A percentile compares a stretch with the other conserved stretches of the same genome.
These are phyloP conservation scores for Lamellibrachia columna DNA, from an alignment of 2,888 invertebrate genomes.

Conservation along the genomic window DNA sequence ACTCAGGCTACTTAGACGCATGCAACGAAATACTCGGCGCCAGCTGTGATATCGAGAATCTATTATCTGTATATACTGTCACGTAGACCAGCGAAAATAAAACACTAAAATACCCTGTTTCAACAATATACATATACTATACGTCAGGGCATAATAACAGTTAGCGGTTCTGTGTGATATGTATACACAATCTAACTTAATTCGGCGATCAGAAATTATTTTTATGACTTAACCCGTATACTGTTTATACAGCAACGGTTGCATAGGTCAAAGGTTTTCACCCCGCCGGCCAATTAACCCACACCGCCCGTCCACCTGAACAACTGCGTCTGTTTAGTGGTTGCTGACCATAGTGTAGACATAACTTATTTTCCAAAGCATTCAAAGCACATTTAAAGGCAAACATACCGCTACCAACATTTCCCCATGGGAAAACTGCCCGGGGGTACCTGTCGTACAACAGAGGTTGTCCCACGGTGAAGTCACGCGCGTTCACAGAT, in stretches of 20 bases:
- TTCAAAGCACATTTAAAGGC: background rate
- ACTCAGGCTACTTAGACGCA: background rate
- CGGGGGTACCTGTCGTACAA: background rate
- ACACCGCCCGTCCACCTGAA: too few relatives aligned
- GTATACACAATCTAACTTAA: background rate
- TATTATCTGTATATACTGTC: background rate
- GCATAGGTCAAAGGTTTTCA: too few relatives aligned
- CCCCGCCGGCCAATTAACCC: too few relatives aligned
- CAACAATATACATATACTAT: background rate
- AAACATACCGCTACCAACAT: background rate
- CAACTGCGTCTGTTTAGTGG: too few relatives aligned
- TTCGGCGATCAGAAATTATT: too few relatives aligned
- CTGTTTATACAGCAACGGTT: too few relatives aligned
- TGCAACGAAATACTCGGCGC: background rate
- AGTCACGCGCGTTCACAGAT: background rate
- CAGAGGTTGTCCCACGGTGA: background rate
- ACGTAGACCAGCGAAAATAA: background rate
- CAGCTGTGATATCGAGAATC: background rate
- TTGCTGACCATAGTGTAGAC: too few relatives aligned
- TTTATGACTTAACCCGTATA: too few relatives aligned
- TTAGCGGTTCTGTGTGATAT: background rate
- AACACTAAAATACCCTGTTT: background rate
- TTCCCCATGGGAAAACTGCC: background rate
- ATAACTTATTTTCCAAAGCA: background rate
- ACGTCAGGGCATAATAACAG: background rate